Conservation (phyloP, 1,140 invertebrate species). For the Ylistrum balloti region DNA sequence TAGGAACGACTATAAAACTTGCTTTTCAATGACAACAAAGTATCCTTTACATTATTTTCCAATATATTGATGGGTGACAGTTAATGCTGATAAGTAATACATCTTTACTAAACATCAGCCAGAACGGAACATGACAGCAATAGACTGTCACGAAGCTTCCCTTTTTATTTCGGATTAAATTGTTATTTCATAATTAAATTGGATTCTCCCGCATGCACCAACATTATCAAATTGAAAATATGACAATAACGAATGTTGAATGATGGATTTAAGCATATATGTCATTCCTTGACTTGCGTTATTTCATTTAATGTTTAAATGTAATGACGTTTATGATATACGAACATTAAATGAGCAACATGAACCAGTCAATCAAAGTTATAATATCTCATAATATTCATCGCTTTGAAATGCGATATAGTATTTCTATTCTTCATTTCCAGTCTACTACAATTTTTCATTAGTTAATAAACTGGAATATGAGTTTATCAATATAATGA, state of each 20-base stretch:
- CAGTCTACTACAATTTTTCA: background rate
- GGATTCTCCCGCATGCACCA: background rate
- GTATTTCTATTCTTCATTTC: background rate
- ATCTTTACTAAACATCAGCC: too few species aligned
- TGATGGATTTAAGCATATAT: background rate
- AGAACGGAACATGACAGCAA: too few species aligned
- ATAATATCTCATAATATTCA: background rate
- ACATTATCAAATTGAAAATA: background rate
- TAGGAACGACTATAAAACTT: too few species aligned
- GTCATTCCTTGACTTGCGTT: background rate
- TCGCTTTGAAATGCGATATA: background rate
- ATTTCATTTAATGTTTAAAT: background rate
- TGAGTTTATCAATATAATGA: background rate
- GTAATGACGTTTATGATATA: background rate
- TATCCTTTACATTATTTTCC: too few species aligned
- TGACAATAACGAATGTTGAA: background rate
- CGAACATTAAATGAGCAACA: background rate
- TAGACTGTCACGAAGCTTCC: too few species aligned
- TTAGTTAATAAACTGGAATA: slow-evolving; percentile 28
- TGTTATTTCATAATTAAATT: background rate
- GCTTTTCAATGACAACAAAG: too few species aligned
- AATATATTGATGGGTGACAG: too few species aligned
- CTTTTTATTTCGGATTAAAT: too few species aligned
- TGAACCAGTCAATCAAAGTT: background rate
- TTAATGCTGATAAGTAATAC: too few species aligned